Base-by-base conservation (phyloP, 2,797 vertebrate genomes). In the Lagocephalus sceleratus region DNA sequence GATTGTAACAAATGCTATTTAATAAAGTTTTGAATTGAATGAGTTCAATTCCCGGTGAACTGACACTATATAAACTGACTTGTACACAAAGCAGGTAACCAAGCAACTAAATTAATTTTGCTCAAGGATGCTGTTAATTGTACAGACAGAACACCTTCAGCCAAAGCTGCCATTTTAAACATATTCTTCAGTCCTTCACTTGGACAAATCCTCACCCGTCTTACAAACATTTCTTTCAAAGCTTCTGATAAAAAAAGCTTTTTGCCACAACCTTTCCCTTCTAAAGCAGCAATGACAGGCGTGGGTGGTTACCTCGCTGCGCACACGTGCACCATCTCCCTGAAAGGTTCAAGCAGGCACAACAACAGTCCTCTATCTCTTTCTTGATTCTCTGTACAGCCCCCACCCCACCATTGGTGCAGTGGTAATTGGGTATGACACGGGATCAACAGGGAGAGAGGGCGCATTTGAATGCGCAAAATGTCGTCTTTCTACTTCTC, bases 391-490 rank as follows among this genome's bases (percentile, higher is more conserved):
- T 59, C 52, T 16, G 41, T 53, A 21, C 63, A 59, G 14, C 29
- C 29, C 12, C 48, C 40, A 47, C 46, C n/a, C 42, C 60, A 57
- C 68, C 59, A 57, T 45, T 47, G 60, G 71, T 53, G 62, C 72
- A 68, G 68, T 78, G 73, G 83, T 89, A 90, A 90, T 89, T 88
- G 85, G 78, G 79, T 88, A 82, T 87, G 88, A 88, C 86, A 88
- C 35, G 22, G 75, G 89, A 89, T 90, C 87, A 84, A 88, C 80
- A 75, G 78, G 60, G 76, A 81, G 73, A 76, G 72, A 8, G 40
- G 4, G 40, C 5, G 62, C 73, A 83, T 88, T 81, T 81, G 73
- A 86, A 90, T 88, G 85, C 78, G 20, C 55, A 48, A 58, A 68
- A 49, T 54, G 74, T 81, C 57, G 63, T 78, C 82, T 85, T 72